Evolutionary conservation across 2,888 invertebrate genomes (phyloP).

Genomic region (Miltochrista miniata): DNA sequence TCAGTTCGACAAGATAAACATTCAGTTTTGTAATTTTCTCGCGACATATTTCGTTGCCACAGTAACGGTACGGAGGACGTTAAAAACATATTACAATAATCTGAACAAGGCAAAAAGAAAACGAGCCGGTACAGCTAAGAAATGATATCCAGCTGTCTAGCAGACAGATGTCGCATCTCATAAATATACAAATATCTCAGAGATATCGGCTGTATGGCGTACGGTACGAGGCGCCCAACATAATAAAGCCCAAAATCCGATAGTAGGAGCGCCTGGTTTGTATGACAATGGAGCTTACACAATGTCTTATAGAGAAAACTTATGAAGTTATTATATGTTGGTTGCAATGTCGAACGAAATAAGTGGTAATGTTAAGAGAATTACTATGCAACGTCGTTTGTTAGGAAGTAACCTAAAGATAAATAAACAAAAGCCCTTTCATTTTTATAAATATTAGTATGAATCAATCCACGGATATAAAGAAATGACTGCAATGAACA

Average conservation of each 20-base stretch:
- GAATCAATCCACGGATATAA: too few relatives aligned
- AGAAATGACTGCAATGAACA: too few relatives aligned
- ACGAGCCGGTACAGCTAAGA: background rate
- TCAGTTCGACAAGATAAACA: background rate
- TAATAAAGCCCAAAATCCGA: conserved; percentile 29
- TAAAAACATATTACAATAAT: background rate
- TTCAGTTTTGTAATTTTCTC: background rate
- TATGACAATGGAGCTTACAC: background rate
- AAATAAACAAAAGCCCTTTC: too few relatives aligned
- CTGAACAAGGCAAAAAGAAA: background rate
- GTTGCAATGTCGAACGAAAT: too few relatives aligned
- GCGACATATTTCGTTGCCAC: background rate
- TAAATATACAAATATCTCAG: conserved; percentile 3
- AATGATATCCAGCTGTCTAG: conserved; percentile 8
- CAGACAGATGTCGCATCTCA: conserved; percentile 8
- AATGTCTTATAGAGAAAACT: too few relatives aligned
- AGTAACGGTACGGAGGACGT: background rate
- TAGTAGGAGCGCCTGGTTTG: conserved; percentile 16
- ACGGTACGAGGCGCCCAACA: conserved; percentile 16
- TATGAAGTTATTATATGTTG: too few relatives aligned
- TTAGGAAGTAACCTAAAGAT: too few relatives aligned
- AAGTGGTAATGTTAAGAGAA: too few relatives aligned
- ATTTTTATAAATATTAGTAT: too few relatives aligned
- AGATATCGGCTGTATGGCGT: background rate
- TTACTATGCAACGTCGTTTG: too few relatives aligned